Evolutionary conservation across 2,888 invertebrate species (phyloP).

Genomic region (Nemapogon koenigi): DNA sequence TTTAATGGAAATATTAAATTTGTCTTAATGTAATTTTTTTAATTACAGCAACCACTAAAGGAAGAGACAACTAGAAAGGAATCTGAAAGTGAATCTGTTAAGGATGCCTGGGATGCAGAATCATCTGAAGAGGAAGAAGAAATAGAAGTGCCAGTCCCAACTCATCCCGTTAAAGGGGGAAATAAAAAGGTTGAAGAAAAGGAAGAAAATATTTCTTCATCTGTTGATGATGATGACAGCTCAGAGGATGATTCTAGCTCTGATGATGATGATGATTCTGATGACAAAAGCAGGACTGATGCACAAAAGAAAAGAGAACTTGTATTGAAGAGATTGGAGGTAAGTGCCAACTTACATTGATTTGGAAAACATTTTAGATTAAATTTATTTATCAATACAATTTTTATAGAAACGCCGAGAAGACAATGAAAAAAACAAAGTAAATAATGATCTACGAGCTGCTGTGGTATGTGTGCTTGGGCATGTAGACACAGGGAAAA

Average conservation of each 20-base stretch:
- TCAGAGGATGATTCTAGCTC: conserved; percentile 59
- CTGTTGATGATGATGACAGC: conserved; percentile 48
- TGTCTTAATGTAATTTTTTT: too few relatives aligned
- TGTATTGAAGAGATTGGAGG: conserved; percentile 76
- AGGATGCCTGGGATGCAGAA: conserved; percentile 87
- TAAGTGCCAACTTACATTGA: conserved; percentile 21
- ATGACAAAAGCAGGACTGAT: conserved; percentile 74
- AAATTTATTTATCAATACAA: not conserved
- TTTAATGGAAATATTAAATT: too few relatives aligned
- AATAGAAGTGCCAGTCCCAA: conserved; percentile 20
- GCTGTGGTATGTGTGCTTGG: conserved; percentile 98
- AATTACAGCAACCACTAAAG: conserved; percentile 31
- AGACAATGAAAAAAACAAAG: conserved; percentile 53
- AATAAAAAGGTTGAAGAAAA: conserved; percentile 39
- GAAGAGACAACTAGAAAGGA: conserved; percentile 35
- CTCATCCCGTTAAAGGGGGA: conserved; percentile 12
- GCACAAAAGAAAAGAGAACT: conserved; percentile 77
- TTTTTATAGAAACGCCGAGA: conserved; percentile 46
- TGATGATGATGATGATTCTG: conserved; percentile 69
- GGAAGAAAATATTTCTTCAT: conserved; percentile 50
- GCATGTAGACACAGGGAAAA: conserved; percentile 99
- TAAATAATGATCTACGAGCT: conserved; percentile 73
- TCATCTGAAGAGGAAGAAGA: conserved; percentile 63
- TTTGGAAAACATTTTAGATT: not conserved
- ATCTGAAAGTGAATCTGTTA: conserved; percentile 66